These are phyloP conservation scores for Hoplodrina blanda DNA, from an alignment of 2,888 invertebrate species.

Conservation along the genomic window DNA sequence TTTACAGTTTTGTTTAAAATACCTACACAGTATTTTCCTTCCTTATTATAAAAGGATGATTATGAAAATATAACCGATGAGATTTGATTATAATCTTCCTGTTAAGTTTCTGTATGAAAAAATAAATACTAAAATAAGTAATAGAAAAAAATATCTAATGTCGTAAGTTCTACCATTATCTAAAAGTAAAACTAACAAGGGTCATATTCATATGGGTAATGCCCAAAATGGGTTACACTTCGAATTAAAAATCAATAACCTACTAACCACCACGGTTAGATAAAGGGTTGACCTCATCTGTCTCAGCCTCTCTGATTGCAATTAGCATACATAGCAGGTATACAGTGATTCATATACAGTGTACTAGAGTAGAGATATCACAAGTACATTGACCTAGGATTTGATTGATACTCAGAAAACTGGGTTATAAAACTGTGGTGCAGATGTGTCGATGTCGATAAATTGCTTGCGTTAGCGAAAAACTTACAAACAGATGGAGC, in stretches of 20 bases:
- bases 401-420: constrained; percentile 39
- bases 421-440: constrained; percentile 24
- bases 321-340: constrained; percentile 40
- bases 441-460: constrained; percentile 10
- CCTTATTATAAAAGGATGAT: not conserved
- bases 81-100: not conserved
- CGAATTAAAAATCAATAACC: constrained; percentile 2
- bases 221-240: too few species aligned
- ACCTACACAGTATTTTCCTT: constrained; percentile 1
- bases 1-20: constrained; percentile 10
- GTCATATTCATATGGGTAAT: not conserved
- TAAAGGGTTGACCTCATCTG: constrained; percentile 24
- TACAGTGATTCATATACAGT: constrained; percentile 42
- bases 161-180: too few species aligned
- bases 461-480: constrained; percentile 19
- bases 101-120: not conserved
- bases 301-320: constrained; percentile 20
- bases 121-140: too few species aligned
- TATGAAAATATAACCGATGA: not conserved
- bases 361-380: constrained; percentile 31
- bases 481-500: not conserved
- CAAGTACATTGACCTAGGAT: constrained; percentile 58
- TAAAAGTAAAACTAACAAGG: not conserved
- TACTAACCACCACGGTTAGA: constrained; percentile 10
- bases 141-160: too few species aligned